These are phyloP conservation scores for Bathynomus jamesi DNA, from an alignment of 1,140 invertebrate genomes.

Conservation along the genomic window DNA sequence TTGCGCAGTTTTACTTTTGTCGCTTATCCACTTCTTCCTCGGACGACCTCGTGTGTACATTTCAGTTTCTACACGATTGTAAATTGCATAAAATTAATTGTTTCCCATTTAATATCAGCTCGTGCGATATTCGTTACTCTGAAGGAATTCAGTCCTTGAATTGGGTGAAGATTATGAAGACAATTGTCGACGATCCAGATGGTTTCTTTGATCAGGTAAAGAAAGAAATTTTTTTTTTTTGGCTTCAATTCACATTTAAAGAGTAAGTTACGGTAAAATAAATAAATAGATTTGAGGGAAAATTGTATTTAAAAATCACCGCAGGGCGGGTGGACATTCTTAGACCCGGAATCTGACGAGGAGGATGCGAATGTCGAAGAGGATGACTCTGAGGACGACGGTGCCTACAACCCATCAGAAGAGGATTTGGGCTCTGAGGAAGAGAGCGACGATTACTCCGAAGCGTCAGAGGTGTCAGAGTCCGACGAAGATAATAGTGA, in stretches of 20 bases:
- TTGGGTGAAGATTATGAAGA: conserved; percentile 99
- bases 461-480: conserved; percentile 28
- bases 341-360: conserved; percentile 85
- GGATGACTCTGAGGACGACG: conserved; percentile 56
- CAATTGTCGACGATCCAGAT: conserved; percentile 95
- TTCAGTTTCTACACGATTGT: too few species aligned
- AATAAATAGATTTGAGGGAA: too few species aligned
- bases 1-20: too few species aligned
- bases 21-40: too few species aligned
- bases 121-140: conserved; percentile 93
- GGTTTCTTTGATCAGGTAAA: conserved; percentile 81
- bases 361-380: conserved; percentile 51
- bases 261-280: background rate
- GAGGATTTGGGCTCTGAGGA: conserved; percentile 36
- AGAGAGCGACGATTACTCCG: conserved; percentile 35
- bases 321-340: conserved; percentile 95
- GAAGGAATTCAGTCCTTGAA: conserved; percentile 98
- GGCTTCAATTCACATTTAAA: background rate
- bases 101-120: too few species aligned
- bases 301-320: too few species aligned
- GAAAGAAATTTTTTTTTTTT: background rate
- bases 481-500: conserved; percentile 30
- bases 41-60: too few species aligned
- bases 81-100: too few species aligned
- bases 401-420: conserved; percentile 28